phyloP scores from a whole-genome alignment of 2,888 invertebrate genomes.

The Masnerella sp. region DNA sequence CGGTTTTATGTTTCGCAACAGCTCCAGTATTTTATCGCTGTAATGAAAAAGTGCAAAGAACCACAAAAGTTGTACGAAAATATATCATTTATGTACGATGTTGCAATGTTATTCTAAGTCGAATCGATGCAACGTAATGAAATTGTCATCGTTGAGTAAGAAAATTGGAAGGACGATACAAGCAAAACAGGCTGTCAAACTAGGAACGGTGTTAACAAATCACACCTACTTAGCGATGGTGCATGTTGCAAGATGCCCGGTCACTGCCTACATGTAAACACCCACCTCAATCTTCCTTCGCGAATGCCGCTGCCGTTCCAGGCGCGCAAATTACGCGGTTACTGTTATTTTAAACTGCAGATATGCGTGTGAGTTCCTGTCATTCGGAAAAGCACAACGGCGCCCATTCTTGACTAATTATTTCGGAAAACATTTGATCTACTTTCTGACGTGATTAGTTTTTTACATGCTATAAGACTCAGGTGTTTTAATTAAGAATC shows the following conservation, averaged over 20 bases:
- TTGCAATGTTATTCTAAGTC: background rate
- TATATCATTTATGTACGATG: background rate
- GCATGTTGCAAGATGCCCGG: constrained; percentile 69
- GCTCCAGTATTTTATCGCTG: too few species aligned
- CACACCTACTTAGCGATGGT: constrained; percentile 64
- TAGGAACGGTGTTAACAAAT: constrained; percentile 55
- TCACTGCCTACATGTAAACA: constrained; percentile 70
- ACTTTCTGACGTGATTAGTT: too few species aligned
- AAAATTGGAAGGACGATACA: constrained; percentile 49
- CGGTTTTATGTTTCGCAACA: too few species aligned
- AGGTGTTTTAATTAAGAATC: too few species aligned
- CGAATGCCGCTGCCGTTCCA: constrained; percentile 49
- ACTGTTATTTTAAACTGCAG: constrained; percentile 44
- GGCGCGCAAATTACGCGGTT: constrained; percentile 48
- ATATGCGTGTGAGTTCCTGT: constrained; percentile 23
- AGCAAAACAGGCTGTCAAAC: constrained; percentile 37
- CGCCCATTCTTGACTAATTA: constrained; percentile 26
- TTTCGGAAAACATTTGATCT: background rate
- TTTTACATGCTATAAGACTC: too few species aligned
- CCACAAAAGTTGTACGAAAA: too few species aligned
- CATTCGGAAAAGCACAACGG: constrained; percentile 22
- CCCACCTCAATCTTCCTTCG: constrained; percentile 63
- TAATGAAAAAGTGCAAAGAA: too few species aligned
- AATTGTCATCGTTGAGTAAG: constrained; percentile 38
- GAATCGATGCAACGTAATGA: constrained; percentile 7